A percentile compares a stretch with the other conserved stretches of the same genome.
Evolutionary conservation across 1,140 invertebrate species (phyloP).

Genomic region (Lordiphosa clarofinis): DNA sequence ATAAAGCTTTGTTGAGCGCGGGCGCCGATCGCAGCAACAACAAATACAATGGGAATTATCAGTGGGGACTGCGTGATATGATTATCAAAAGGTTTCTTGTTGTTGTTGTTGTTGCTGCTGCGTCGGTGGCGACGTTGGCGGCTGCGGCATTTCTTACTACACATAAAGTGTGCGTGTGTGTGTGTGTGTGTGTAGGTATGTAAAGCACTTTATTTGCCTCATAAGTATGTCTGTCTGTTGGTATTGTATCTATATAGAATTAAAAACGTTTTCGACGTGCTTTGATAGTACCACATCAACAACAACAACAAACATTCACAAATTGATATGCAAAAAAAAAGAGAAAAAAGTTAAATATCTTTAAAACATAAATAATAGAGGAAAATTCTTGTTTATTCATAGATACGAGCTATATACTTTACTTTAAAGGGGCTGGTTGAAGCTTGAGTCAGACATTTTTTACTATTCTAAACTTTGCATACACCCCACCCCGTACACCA

Average conservation of each 20-base stretch:
- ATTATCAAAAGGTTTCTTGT: slow-evolving; percentile 69
- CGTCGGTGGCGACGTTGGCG: slow-evolving; percentile 5
- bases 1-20: slow-evolving; percentile 41
- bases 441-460: no score
- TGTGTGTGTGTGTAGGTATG: slow-evolving; percentile 1
- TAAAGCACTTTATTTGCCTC: background rate
- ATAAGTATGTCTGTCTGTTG: background rate
- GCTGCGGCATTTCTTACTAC: slow-evolving; percentile 57
- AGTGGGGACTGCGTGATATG: slow-evolving; percentile 71
- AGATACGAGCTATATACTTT: no score
- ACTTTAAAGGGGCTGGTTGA: no score
- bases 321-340: no score
- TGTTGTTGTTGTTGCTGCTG: slow-evolving; percentile 33
- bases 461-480: no score
- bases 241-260: slow-evolving; percentile 4
- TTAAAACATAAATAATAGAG: no score
- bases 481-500: no score
- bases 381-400: no score
- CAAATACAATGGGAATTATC: slow-evolving; percentile 73
- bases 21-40: slow-evolving; percentile 34
- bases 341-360: no score
- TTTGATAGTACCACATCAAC: slow-evolving; percentile 21
- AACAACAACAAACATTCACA: slow-evolving; percentile 8
- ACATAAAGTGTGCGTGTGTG: slow-evolving; percentile 17
- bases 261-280: slow-evolving; percentile 31